Evolutionary conservation across 2,888 invertebrate species (phyloP).

Genomic region (Hypolimnas misippus): DNA sequence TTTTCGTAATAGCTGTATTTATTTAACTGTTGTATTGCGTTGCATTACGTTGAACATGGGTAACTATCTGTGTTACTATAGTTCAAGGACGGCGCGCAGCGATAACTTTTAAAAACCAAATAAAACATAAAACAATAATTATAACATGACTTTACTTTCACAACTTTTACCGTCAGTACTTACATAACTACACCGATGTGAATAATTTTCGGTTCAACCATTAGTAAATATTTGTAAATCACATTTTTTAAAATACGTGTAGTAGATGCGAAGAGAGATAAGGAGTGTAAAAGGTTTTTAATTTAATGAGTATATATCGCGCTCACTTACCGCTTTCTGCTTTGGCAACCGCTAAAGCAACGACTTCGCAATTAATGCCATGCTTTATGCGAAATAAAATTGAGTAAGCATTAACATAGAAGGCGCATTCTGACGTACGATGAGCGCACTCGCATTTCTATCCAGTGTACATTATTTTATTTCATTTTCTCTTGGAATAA

Average conservation of each 20-base stretch:
- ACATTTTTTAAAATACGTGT: constrained; percentile 21
- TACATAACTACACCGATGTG: constrained; percentile 21
- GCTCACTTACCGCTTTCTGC: constrained; percentile 73
- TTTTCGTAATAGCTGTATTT: constrained; percentile 24
- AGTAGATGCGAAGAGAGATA: constrained; percentile 21
- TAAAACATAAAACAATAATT: constrained; percentile 16
- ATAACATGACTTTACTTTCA: constrained; percentile 34
- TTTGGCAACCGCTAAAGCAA: constrained; percentile 51
- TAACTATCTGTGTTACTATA: constrained; percentile 54
- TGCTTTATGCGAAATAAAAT: constrained; percentile 62
- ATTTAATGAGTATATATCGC: constrained; percentile 45
- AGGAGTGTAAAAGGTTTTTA: constrained; percentile 38
- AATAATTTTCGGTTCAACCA: constrained; percentile 16
- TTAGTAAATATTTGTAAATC: constrained; percentile 20
- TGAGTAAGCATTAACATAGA: constrained; percentile 56
- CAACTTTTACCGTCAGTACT: constrained; percentile 34
- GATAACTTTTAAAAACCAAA: constrained; percentile 41
- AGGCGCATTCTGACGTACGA: constrained; percentile 10
- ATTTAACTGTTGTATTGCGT: constrained; percentile 22
- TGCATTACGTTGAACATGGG: constrained; percentile 43
- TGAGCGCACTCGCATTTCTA: constrained; percentile 6
- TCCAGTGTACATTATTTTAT: background rate
- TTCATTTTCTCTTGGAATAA: constrained; percentile 1
- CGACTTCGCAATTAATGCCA: constrained; percentile 60
- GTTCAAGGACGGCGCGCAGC: constrained; percentile 69